Evolutionary conservation across 2,888 invertebrate species (phyloP), one percentile per base, ranked within the genome.

Genomic region (Pediacus dermestoides): DNA sequence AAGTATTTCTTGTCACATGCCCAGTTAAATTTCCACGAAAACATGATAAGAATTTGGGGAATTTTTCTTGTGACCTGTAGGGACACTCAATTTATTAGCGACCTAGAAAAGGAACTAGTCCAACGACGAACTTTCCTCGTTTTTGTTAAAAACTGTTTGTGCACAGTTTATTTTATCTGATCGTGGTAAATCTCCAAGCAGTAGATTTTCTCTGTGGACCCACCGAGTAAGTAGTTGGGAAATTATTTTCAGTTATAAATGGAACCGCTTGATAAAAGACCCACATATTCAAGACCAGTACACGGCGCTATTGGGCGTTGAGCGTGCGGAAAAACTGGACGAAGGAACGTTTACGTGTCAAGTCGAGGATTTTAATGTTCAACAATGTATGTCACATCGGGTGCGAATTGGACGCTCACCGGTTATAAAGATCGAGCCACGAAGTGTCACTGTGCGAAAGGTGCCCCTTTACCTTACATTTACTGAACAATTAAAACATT

Each of bases 291-390:
- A 70, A 51, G 77, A 80, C 38, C 69, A 74, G 52, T 76, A 76
- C 59, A 85, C 82, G 53, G 83, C 86, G 1, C 73, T 85, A 18
- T 69, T 90, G 46, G 83, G 82, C 0, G 77, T 90, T 36, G 80
- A 82, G 8, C 79, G 78, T 46, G 82, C 86, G 0, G 78, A 77
- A 42, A 68, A 73, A 12, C 73, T 81, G 18, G 90, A 91, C 59
- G 78, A 81, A 12, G 90, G 90, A 10, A 74, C 78, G 39, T 90
- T 88, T 73, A 84, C 85, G 2, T 90, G 91, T 63, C 82, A 85
- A 58, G 85, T 81, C 15, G 74, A 77, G 35, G 84, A 84, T 57
- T 80, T 78, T 56, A 81, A 79, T n/a, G 69, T 81, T 30, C 76
- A 83, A 48, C 77, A 84, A 44, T 86, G 86, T 61, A 73, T 78